Base-by-base conservation (phyloP, 2,888 invertebrate species). In the Pocota personata region DNA sequence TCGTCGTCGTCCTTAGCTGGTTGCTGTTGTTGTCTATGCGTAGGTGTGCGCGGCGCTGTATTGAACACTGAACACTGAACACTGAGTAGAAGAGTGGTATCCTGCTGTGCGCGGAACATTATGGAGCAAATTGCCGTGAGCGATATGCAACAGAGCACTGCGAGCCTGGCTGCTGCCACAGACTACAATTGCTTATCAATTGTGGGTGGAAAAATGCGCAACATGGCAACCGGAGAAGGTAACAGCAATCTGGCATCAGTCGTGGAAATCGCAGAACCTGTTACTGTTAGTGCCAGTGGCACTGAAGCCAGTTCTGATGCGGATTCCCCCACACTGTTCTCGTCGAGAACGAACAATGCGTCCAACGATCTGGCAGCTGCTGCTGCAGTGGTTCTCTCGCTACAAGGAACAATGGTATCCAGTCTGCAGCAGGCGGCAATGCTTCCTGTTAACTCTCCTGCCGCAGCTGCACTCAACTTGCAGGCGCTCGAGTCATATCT, bases 401-500 rank as follows among this genome's bases (percentile, higher is more conserved):
- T 97, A 66, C 97, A 97, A 92, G 96, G 96, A 90, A 96, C 97
- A 7, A 95, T 97, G 94, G 95, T 97, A 93, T 96, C 95, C 89
- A 96, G 97, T 8, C 93, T 97, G 88, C 97, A 97, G 91, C 96
- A 97, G 90, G 97, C 97, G 0, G 97, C 97, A 0, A 93, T 97
- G 24, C 92, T 97, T 89, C 97, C 97, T 6, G 95, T 96, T 0
- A 96, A 97, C 89, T 97, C 97, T 1, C 96, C 97, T 3, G 97
- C 97, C 7, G 97, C 97, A 40, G 96, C 96, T 40, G 97, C 97
- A 0, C 93, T 97, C 19, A 97, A 97, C 91, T 94, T 97, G 37
- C 97, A 97, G 93, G 97, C 97, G 30, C 93, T 97, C 83, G 97
- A 97, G 93, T 97, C 97, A 52, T 97, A 97, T 93, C 93, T 97